Evolutionary conservation across 2,113 vertebrate genomes (phyloP).

Genomic region (Corythaixoides concolor): DNA sequence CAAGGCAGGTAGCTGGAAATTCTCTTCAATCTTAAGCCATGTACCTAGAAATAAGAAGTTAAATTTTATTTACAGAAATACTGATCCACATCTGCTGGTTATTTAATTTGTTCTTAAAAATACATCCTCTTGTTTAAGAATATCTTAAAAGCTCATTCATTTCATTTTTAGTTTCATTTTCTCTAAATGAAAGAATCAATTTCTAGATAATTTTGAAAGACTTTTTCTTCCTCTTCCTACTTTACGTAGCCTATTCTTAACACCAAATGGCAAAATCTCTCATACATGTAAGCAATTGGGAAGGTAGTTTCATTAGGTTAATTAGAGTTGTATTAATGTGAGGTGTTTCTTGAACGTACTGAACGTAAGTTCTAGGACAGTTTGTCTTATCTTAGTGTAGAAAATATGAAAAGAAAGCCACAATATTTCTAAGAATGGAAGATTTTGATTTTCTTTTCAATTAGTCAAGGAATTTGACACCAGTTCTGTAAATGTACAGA

Average conservation of each 20-base stretch:
- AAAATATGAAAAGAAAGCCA: background rate
- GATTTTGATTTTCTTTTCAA: background rate
- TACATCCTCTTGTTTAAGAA: background rate
- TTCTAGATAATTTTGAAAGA: background rate
- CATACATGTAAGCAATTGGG: background rate
- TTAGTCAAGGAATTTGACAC: background rate
- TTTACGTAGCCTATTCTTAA: background rate
- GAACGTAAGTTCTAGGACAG: background rate
- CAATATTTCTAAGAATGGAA: background rate
- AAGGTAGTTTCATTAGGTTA: background rate
- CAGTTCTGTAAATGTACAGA: background rate
- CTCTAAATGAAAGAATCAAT: background rate
- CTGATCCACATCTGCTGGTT: background rate
- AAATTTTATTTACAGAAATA: background rate
- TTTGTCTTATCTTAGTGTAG: background rate
- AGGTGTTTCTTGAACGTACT: background rate
- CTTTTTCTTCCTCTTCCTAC: background rate
- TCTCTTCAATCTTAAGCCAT: background rate
- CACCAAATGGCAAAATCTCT: background rate
- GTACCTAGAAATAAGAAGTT: background rate
- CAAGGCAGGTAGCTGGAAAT: background rate
- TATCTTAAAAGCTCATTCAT: background rate
- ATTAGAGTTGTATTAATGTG: background rate
- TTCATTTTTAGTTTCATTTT: background rate
- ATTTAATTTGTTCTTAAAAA: background rate